Evolutionary conservation across 1,140 invertebrate genomes (phyloP), one percentile per base, ranked within the genome.

Genomic region (Calliopsis andreniformis): DNA sequence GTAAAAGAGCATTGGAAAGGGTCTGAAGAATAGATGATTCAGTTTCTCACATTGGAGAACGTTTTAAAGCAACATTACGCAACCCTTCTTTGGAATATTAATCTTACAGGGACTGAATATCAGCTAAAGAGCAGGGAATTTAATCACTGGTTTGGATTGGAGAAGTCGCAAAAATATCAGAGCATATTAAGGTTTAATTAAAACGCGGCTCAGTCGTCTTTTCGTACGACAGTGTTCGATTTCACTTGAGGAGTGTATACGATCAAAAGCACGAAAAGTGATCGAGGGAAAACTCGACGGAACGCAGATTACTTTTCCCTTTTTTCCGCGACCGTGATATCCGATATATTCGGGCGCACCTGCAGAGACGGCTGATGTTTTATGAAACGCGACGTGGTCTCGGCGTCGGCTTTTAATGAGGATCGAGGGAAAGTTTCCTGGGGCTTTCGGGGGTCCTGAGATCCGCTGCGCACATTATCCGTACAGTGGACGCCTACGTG

Each of bases 371-470:
- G 30, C 18, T 25, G 49, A 47, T 56, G 63, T 72, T 81, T 81
- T 72, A 63, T 66, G 62, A 66, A 61, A 79, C 59, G 59, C 63
- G 39, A 55, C 59, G 68, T 42, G 43, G 43, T 70, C 23, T 39
- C 43, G 14, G 62, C 43, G 68, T 42, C 47, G 35, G 70, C 45
- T 51, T 59, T 67, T 83, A 83, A 80, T 53, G 71, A 83, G 77
- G 70, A 80, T 79, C 67, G 45, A 68, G 77, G 59, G 71, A 83
- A 77, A 79, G 67, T 76, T 83, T 83, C 61, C 51, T 28, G 39
- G 32, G 53, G 69, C 51, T 76, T 79, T 69, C 39, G 39, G 28
- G 56, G 18, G 45, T 71, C 35, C 62, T 28, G 28, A 59, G 49
- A 59, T 78, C 47, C 63, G 35, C 20, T 23, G 43, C 43, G 39